Evolutionary conservation across 2,113 vertebrate genomes (phyloP).

Genomic region (Triplophysa dalaica): DNA sequence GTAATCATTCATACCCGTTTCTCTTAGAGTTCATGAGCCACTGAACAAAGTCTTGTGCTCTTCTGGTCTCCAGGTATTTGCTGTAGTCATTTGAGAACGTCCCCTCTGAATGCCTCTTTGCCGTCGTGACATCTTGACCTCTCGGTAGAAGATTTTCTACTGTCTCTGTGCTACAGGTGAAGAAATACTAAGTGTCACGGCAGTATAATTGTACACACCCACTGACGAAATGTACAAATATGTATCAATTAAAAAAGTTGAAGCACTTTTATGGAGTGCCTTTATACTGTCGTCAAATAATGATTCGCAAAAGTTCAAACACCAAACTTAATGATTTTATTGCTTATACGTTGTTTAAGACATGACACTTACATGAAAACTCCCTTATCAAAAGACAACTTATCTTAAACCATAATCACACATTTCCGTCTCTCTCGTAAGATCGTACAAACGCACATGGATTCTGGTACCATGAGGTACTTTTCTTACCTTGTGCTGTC

Average conservation of each 20-base stretch:
- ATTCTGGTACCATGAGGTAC: too few species aligned
- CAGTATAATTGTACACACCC: neutral
- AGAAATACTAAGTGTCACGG: neutral
- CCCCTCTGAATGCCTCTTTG: constrained; percentile 94
- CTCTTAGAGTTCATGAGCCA: constrained; percentile 96
- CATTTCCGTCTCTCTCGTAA: neutral
- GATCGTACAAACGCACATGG: too few species aligned
- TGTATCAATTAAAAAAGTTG: neutral
- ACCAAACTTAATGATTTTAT: neutral
- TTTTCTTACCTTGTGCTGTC: constrained; percentile 80
- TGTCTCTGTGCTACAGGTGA: constrained; percentile 70
- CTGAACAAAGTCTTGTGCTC: constrained; percentile 90
- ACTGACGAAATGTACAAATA: neutral
- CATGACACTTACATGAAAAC: too few species aligned
- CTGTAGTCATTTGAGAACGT: constrained; percentile 98
- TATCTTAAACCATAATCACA: too few species aligned
- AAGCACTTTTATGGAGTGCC: neutral
- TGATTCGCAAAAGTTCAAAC: neutral
- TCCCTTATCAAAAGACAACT: too few species aligned
- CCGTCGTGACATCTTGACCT: constrained; percentile 71
- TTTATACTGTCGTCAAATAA: too few species aligned
- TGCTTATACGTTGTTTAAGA: neutral
- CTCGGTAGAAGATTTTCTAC: constrained; percentile 72
- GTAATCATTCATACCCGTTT: constrained; percentile 77
- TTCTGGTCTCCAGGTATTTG: constrained; percentile 91